These are phyloP conservation scores for Whitmania pigra DNA, from an alignment of 1,140 invertebrate genomes.

Conservation along the genomic window DNA sequence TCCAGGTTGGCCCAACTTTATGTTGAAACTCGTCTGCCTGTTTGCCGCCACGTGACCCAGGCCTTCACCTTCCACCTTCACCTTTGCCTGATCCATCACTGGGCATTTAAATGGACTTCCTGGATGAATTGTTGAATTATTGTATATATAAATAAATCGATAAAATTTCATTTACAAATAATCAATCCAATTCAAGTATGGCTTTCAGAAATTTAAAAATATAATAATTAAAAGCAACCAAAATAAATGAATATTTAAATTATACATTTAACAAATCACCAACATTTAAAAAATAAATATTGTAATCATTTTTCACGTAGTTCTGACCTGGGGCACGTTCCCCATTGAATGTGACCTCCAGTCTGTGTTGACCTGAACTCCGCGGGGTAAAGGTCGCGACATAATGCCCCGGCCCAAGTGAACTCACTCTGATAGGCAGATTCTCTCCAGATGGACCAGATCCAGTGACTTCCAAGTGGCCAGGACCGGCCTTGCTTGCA, in stretches of 20 bases:
- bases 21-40: constrained; percentile 48
- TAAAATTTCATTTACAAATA: not conserved
- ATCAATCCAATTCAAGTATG: not conserved
- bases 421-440: constrained; percentile 90
- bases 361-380: constrained; percentile 67
- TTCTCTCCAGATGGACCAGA: constrained; percentile 84
- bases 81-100: constrained; percentile 28
- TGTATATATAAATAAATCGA: not conserved
- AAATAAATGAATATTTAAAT: not conserved
- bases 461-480: constrained; percentile 96
- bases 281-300: not conserved
- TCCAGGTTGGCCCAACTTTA: constrained; percentile 45
- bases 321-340: constrained; percentile 70
- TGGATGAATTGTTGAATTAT: constrained; percentile 6
- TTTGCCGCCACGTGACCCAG: constrained; percentile 53
- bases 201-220: not conserved
- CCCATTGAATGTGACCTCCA: constrained; percentile 86
- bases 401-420: constrained; percentile 50
- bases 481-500: constrained; percentile 59
- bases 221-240: not conserved
- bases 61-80: constrained; percentile 34
- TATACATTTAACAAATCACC: not conserved
- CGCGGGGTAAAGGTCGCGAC: constrained; percentile 69
- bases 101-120: constrained; percentile 31
- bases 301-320: no score